Evolutionary conservation across 2,113 vertebrate genomes (phyloP).

Genomic region (Okapia johnstoni): DNA sequence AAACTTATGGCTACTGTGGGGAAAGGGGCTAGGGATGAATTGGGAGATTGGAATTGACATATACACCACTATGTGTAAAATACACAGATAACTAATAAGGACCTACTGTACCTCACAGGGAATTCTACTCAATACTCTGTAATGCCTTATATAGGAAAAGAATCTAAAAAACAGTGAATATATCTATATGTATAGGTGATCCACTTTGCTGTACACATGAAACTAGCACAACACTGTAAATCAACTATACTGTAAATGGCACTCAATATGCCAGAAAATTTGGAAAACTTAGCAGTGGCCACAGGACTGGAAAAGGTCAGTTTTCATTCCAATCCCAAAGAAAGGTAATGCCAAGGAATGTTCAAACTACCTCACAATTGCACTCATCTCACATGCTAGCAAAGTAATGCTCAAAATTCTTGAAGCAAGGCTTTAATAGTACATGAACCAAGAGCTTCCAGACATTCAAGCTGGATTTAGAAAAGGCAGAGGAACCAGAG

Average conservation of each 20-base stretch:
- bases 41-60: background rate
- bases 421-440: background rate
- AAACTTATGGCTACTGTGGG: background rate
- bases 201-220: background rate
- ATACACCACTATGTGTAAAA: background rate
- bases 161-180: background rate
- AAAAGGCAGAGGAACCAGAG: background rate
- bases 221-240: background rate
- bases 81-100: background rate
- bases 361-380: background rate
- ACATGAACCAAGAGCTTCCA: background rate
- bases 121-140: background rate
- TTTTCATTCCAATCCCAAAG: background rate
- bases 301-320: background rate
- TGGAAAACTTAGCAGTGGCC: background rate
- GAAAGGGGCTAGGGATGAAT: background rate
- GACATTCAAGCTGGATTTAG: background rate
- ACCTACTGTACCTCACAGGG: background rate
- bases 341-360: background rate
- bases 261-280: background rate
- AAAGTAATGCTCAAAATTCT: background rate
- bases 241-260: background rate
- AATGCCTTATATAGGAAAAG: background rate
- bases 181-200: background rate
- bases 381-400: background rate